Evolutionary conservation across 1,140 invertebrate genomes (phyloP).

Genomic region (Spodoptera frugiperda): DNA sequence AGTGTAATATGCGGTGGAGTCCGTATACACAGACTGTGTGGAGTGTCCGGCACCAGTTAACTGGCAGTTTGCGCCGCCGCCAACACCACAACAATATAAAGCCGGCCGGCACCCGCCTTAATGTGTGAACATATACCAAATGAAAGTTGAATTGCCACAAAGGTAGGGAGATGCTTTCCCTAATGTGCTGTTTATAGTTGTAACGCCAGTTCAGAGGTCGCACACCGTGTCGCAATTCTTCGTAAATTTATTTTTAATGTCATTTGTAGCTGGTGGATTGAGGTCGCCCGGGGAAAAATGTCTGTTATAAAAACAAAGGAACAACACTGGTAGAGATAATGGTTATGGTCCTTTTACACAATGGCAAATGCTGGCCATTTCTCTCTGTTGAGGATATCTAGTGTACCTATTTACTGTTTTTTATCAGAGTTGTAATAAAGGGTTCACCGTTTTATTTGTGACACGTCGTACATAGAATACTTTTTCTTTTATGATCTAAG

Average conservation of each 20-base stretch:
- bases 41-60: constrained; percentile 43
- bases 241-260: constrained; percentile 36
- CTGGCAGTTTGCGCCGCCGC: constrained; percentile 49
- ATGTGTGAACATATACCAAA: constrained; percentile 55
- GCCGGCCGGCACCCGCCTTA: constrained; percentile 34
- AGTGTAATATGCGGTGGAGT: constrained; percentile 51
- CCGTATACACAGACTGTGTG: constrained; percentile 26
- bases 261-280: constrained; percentile 10
- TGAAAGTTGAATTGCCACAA: constrained; percentile 54
- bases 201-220: constrained; percentile 20
- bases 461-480: too few relatives aligned
- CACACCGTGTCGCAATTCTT: constrained; percentile 18
- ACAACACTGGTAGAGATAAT: background rate
- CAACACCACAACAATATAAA: constrained; percentile 56
- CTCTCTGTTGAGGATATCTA: background rate
- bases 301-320: constrained; percentile 16
- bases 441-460: too few relatives aligned
- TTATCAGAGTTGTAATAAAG: background rate
- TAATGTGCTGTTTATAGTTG: constrained; percentile 54
- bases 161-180: constrained; percentile 42
- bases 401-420: constrained; percentile 1
- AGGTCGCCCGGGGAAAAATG: constrained; percentile 12
- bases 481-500: too few relatives aligned
- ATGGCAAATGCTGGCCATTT: background rate
- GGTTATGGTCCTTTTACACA: constrained; percentile 17